Evolutionary conservation across 2,888 invertebrate species (phyloP).

Genomic region (Orthonevra nobilis): DNA sequence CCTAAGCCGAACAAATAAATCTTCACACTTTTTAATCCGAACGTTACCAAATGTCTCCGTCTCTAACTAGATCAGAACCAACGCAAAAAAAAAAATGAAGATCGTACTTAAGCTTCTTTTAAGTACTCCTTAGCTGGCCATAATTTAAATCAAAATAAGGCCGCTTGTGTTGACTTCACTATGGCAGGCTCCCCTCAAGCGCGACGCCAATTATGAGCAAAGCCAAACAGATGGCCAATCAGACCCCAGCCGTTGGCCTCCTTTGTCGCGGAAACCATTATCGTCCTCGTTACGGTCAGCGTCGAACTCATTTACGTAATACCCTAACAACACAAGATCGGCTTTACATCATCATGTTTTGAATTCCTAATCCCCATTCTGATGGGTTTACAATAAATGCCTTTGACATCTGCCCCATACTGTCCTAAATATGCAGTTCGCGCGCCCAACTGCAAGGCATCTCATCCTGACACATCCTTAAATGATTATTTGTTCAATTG

Average conservation of each 20-base stretch:
- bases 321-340: constrained; percentile 63
- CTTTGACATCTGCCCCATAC: constrained; percentile 62
- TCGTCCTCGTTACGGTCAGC: constrained; percentile 44
- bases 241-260: constrained; percentile 23
- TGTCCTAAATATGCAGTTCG: constrained; percentile 60
- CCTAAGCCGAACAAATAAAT: too few species aligned
- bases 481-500: constrained; percentile 70
- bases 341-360: constrained; percentile 70
- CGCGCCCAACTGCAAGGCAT: constrained; percentile 39
- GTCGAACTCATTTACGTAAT: constrained; percentile 69
- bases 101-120: constrained; percentile 36
- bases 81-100: constrained; percentile 3
- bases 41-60: too few species aligned
- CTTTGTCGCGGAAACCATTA: constrained; percentile 14
- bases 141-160: constrained; percentile 49
- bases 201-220: constrained; percentile 66
- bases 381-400: constrained; percentile 68
- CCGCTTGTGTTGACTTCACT: constrained; percentile 33
- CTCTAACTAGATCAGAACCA: constrained; percentile 46
- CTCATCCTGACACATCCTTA: constrained; percentile 68
- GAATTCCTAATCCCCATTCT: constrained; percentile 69
- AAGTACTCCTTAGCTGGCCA: constrained; percentile 47
- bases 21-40: too few species aligned
- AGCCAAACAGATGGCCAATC: constrained; percentile 68
- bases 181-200: constrained; percentile 37